Evolutionary conservation across 2,113 vertebrate genomes (phyloP).

Genomic region (Odocoileus hemionus): DNA sequence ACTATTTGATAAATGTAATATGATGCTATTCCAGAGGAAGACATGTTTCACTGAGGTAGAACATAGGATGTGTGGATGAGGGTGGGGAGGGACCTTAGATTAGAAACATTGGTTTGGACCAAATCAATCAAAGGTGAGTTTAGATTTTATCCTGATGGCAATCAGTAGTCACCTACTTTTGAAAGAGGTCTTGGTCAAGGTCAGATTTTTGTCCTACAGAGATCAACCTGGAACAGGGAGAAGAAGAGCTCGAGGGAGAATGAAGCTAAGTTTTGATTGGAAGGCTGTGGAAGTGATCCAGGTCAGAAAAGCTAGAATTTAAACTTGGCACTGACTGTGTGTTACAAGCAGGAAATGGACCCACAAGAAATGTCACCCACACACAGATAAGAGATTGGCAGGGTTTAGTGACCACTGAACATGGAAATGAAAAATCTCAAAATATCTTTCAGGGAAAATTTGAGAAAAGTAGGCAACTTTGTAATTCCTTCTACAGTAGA

Average conservation of each 20-base stretch:
- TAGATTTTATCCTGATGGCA: neutral
- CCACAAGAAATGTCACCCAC: neutral
- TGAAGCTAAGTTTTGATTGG: neutral
- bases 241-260: neutral
- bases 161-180: neutral
- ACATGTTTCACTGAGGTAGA: neutral
- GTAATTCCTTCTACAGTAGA: neutral
- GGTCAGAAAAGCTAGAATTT: neutral
- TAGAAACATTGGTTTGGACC: neutral
- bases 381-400: neutral
- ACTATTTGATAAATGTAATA: neutral
- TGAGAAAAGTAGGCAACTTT: neutral
- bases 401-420: neutral
- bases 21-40: neutral
- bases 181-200: neutral
- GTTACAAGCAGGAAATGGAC: neutral
- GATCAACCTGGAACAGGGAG: neutral
- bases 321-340: neutral
- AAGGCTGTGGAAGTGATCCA: neutral
- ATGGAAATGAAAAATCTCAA: neutral
- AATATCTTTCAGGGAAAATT: neutral
- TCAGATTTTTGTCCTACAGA: neutral
- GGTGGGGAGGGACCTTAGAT: neutral
- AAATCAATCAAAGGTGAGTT: neutral
- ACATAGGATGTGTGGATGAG: neutral